A percentile compares a stretch with the other conserved stretches of the same genome.
Conservation (phyloP, 2,888 invertebrate species). For the Drosophila neonasuta region DNA sequence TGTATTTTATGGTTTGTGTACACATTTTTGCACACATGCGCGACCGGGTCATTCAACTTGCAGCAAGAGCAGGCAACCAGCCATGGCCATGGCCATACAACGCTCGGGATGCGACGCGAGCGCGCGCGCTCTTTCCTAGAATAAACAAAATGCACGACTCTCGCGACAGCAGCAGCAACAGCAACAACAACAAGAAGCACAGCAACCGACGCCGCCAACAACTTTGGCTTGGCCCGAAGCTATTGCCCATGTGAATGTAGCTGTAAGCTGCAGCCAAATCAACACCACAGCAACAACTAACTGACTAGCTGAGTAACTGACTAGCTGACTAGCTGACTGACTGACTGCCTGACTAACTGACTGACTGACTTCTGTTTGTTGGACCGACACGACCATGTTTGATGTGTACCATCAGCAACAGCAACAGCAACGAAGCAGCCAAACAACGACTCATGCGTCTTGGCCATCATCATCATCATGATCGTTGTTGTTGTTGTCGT, state of each 20-base stretch:
- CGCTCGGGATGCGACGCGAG: constrained; percentile 34
- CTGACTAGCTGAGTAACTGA: constrained; percentile 56
- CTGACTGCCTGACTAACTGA: constrained; percentile 61
- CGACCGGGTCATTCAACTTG: constrained; percentile 80
- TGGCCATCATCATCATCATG: constrained; percentile 57
- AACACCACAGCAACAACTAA: constrained; percentile 56
- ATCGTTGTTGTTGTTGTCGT: constrained; percentile 34
- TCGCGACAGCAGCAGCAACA: constrained; percentile 55
- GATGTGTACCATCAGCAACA: constrained; percentile 73
- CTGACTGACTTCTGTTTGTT: constrained; percentile 77
- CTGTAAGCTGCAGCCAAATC: constrained; percentile 60
- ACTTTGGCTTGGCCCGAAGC: constrained; percentile 54
- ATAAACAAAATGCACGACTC: constrained; percentile 76
- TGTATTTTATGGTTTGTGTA: constrained; percentile 80
- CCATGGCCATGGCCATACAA: constrained; percentile 57
- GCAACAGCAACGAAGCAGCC: constrained; percentile 48
- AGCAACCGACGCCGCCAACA: constrained; percentile 63
- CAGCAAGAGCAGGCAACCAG: constrained; percentile 46
- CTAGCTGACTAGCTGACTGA: constrained; percentile 52
- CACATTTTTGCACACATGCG: constrained; percentile 80
- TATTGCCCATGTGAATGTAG: constrained; percentile 40
- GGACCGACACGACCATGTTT: constrained; percentile 78
- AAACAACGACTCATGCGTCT: constrained; percentile 62
- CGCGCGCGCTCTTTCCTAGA: constrained; percentile 72
- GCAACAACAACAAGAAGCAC: constrained; percentile 6